Base-by-base conservation (phyloP, 2,113 vertebrate genomes). In the Heterochromis multidens region DNA sequence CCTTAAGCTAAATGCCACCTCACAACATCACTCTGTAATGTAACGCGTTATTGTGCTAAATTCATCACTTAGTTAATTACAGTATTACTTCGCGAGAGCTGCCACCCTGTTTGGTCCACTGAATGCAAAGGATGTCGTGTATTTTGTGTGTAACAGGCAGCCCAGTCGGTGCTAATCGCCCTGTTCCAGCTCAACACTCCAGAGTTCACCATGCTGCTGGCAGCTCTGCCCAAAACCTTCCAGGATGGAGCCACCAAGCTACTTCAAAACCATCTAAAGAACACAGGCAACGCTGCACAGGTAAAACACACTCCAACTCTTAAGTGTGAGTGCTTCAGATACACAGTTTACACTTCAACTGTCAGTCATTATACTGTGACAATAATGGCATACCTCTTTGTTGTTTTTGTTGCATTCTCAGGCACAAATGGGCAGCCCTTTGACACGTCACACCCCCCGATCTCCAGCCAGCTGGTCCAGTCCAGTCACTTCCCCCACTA, bases 111-210 rank as follows among this genome's bases (percentile, higher is more conserved):
- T 35, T 29, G 10, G 11, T 35, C 61, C 21, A 37, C 65, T 87
- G 77, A 72, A 40, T 14, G 9, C 40, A 14, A 16, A 2, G 14
- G 33, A 16, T 49, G 2, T 49, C 60, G 10, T 79, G 21, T 74
- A 1, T 46, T 89, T 23, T 94, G 43, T 81, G 37, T 89, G 60
- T 92, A 79, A 4, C 92, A 99, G 98, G 98, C 98, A 62, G 98
- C 98, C 3, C 98, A 99, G 91, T 97, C 97, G 58, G 98, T 99
- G 93, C 95, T 99, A 70, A 99, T 99, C 92, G 95, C 98, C 7
- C 94, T 99, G 91, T 99, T 99, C 96, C 97, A 99, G 94, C 97
- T 99, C 87, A 99, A 99, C 93, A 99, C 98, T 40, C 98, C 98
- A 77, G 98, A 99, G 96, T 99, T 99, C 95, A 99, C 97, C 90